Evolutionary conservation across 2,113 vertebrate species (phyloP).

Genomic region (Antigone vipio): DNA sequence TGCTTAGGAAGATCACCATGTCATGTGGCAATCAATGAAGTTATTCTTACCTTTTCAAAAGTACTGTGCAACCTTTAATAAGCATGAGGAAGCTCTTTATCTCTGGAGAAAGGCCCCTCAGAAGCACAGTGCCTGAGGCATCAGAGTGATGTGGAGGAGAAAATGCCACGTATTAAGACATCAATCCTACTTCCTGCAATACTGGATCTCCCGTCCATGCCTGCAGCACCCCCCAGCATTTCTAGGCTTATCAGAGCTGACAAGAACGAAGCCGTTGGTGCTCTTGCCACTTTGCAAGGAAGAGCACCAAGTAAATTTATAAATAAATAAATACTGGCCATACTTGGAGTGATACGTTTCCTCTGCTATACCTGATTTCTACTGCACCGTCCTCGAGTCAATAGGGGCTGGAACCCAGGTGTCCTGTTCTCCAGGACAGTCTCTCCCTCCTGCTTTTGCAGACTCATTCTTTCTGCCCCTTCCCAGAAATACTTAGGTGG

Average conservation of each 20-base stretch:
- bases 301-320: not conserved
- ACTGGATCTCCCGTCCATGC: not conserved
- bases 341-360: not conserved
- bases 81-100: constrained; percentile 6
- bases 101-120: not conserved
- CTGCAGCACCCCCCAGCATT: not conserved
- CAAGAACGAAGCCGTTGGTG: not conserved
- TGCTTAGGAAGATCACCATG: not conserved
- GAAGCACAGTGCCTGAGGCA: not conserved
- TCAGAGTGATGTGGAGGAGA: not conserved
- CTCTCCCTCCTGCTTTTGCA: not conserved
- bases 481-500: not conserved
- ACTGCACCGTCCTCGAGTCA: not conserved
- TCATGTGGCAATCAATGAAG: not conserved
- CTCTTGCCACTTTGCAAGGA: not conserved
- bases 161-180: constrained; percentile 3
- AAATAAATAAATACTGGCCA: not conserved
- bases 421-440: not conserved
- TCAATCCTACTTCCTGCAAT: not conserved
- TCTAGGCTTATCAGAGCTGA: not conserved
- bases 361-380: not conserved
- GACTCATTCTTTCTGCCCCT: not conserved
- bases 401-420: not conserved
- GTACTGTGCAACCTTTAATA: not conserved
- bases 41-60: constrained; percentile 34